Conservation (phyloP, 2,797 vertebrate species). For the Sebastes itinus region DNA sequence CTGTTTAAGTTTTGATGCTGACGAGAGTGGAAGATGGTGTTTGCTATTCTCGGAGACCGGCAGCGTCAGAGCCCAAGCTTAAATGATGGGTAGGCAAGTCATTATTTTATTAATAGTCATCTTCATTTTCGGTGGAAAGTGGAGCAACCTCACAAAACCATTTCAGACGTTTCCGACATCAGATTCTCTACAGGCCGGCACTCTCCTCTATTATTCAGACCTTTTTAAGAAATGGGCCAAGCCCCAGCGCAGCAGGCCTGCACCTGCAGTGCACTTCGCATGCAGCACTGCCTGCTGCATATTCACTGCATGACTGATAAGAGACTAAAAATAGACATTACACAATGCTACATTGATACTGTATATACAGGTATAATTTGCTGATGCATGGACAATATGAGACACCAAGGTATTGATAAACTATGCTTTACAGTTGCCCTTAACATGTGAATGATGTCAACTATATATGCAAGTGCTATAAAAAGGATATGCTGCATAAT, state of each 20-base stretch:
- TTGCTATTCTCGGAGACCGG: constrained; percentile 36
- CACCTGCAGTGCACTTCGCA: constrained; percentile 61
- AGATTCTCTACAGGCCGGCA: constrained; percentile 64
- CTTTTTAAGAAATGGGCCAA: constrained; percentile 61
- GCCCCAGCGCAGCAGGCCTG: constrained; percentile 34
- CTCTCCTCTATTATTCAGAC: constrained; percentile 76
- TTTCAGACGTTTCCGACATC: constrained; percentile 35
- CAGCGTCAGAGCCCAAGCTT: constrained; percentile 1
- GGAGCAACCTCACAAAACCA: constrained; percentile 58
- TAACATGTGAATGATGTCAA: background rate
- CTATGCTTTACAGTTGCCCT: background rate
- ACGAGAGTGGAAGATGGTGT: constrained; percentile 44
- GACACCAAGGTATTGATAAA: background rate
- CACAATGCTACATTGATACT: constrained; percentile 2
- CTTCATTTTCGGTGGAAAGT: constrained; percentile 59
- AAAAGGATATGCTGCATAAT: constrained; percentile 1
- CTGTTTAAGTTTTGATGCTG: constrained; percentile 59
- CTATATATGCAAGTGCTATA: background rate
- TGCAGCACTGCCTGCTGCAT: constrained; percentile 41
- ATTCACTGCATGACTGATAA: constrained; percentile 44
- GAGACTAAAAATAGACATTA: constrained; percentile 51
- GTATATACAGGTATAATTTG: background rate
- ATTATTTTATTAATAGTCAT: constrained; percentile 69
- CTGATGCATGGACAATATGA: background rate
- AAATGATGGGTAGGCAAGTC: constrained; percentile 37